These are phyloP conservation scores for Lepus oiostolus DNA, from an alignment of 2,797 vertebrate species.

Conservation along the genomic window DNA sequence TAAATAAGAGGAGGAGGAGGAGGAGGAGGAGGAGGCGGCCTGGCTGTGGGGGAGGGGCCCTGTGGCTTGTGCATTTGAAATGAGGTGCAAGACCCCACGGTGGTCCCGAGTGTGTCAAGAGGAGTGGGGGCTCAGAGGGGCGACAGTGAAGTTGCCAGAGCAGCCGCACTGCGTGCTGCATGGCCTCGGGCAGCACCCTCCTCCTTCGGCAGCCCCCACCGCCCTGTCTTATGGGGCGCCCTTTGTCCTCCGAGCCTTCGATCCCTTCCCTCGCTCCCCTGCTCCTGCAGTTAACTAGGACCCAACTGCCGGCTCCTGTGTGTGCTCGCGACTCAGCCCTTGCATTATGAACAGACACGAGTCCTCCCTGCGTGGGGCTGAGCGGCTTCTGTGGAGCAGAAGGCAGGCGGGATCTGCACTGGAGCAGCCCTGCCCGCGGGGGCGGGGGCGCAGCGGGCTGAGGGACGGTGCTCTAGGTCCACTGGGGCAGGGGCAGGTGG, in stretches of 20 bases:
- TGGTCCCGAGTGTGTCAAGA: background rate
- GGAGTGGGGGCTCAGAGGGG: background rate
- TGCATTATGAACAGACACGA: slow-evolving; percentile 82
- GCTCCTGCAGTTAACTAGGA: slow-evolving; percentile 76
- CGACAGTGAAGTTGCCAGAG: too few relatives aligned
- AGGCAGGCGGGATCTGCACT: slow-evolving; percentile 78
- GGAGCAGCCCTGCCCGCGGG: slow-evolving; percentile 60
- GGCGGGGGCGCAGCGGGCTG: background rate
- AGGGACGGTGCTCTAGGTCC: background rate
- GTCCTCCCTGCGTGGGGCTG: slow-evolving; percentile 76
- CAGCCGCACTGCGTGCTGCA: background rate
- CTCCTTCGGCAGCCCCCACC: background rate
- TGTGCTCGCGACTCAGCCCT: slow-evolving; percentile 72
- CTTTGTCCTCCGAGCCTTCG: slow-evolving; percentile 37
- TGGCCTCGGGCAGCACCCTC: background rate
- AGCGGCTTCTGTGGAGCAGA: slow-evolving; percentile 82
- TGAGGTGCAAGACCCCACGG: background rate
- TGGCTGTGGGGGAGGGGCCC: too few relatives aligned
- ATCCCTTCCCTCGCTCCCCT: slow-evolving; percentile 12
- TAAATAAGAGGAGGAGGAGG: too few relatives aligned
- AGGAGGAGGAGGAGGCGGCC: too few relatives aligned
- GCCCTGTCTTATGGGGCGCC: background rate
- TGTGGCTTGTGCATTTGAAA: background rate
- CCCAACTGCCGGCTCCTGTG: slow-evolving; percentile 79
- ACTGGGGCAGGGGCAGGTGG: too few relatives aligned